Evolutionary conservation across 2,888 invertebrate species (phyloP).

Genomic region (Chalcosyrphus nemorum): DNA sequence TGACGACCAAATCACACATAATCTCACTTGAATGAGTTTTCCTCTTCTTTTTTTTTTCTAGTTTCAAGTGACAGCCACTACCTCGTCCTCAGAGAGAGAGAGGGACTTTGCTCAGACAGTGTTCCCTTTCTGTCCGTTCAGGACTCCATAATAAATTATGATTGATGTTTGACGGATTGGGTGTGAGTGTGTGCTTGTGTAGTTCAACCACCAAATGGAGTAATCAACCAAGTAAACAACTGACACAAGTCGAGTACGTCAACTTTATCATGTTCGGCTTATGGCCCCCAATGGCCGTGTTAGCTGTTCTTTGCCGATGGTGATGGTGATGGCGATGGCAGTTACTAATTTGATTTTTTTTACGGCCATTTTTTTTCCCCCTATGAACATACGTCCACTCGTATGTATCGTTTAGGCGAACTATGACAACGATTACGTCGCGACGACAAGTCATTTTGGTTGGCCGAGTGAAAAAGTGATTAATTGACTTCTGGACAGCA

Average conservation of each 20-base stretch:
- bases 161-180: conserved; percentile 60
- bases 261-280: conserved; percentile 27
- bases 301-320: neutral
- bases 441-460: conserved; percentile 49
- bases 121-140: neutral
- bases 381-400: neutral
- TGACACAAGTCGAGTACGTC: conserved; percentile 9
- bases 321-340: conserved; percentile 24
- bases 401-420: conserved; percentile 19
- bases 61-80: conserved; percentile 6
- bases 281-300: neutral
- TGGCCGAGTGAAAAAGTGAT: conserved; percentile 41
- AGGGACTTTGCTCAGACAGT: neutral
- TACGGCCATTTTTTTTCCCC: conserved; percentile 34
- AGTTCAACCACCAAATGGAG: conserved; percentile 54
- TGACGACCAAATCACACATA: conserved; percentile 52
- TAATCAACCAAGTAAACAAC: conserved; percentile 41
- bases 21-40: conserved; percentile 39
- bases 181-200: conserved; percentile 10
- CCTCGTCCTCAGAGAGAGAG: neutral
- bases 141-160: conserved; percentile 55
- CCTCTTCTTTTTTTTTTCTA: conserved; percentile 7
- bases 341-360: conserved; percentile 56
- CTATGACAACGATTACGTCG: conserved; percentile 46
- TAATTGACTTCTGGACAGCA: conserved; percentile 55